phyloP scores from a whole-genome alignment of 30 jellyfish, hydroid and myxozoan genomes.

The Hydractinia symbiolongicarpus region DNA sequence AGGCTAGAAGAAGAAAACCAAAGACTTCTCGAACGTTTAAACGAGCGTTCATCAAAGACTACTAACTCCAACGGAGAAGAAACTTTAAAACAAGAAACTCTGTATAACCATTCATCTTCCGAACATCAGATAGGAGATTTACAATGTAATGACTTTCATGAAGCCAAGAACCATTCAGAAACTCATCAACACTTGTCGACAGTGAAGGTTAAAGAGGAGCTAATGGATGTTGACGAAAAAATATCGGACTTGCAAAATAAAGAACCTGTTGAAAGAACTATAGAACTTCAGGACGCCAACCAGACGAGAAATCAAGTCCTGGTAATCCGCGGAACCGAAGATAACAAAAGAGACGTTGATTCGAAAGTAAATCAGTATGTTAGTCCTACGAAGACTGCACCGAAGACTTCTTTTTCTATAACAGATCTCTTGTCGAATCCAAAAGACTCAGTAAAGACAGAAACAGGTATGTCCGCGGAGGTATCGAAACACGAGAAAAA shows the following conservation, averaged over 20 bases:
- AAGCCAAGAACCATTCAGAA: neutral
- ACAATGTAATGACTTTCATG: neutral
- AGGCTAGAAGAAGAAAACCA: slow-evolving; percentile 22
- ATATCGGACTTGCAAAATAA: slow-evolving; percentile 3
- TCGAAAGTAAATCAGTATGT: neutral
- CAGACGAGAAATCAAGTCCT: slow-evolving; percentile 8
- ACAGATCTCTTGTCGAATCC: slow-evolving; percentile 19
- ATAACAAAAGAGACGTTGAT: slow-evolving; percentile 16
- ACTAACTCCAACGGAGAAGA: neutral
- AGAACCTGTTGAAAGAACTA: slow-evolving; percentile 3
- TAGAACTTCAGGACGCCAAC: slow-evolving; percentile 4
- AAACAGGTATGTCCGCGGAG: neutral
- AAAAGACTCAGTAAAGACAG: slow-evolving; percentile 11
- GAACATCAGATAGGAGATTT: neutral
- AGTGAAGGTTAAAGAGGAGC: neutral
- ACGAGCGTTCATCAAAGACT: neutral
- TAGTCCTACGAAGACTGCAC: slow-evolving; percentile 13
- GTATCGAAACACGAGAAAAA: slow-evolving; percentile 22
- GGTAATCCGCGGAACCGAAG: slow-evolving; percentile 23
- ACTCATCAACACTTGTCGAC: neutral
- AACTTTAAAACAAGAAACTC: neutral
- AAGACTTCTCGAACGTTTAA: slow-evolving; percentile 6
- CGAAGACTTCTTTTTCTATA: slow-evolving; percentile 37
- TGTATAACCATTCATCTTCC: neutral
- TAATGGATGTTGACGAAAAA: slow-evolving; percentile 8